These are phyloP conservation scores for Ceratotherium simum DNA, from an alignment of 2,113 vertebrate genomes.

Conservation along the genomic window DNA sequence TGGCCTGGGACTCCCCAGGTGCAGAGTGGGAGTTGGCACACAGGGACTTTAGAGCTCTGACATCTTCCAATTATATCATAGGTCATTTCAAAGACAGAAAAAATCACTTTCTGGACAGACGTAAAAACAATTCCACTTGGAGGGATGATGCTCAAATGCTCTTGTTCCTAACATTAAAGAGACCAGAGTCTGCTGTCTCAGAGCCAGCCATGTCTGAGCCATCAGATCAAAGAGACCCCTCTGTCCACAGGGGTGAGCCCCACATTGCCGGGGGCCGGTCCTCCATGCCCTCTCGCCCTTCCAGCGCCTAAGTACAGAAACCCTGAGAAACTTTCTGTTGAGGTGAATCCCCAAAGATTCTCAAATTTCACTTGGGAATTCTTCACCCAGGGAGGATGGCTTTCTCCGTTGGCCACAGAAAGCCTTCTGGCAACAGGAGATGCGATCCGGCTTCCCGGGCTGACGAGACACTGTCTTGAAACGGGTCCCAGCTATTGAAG, in stretches of 20 bases:
- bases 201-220: background rate
- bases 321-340: background rate
- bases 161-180: background rate
- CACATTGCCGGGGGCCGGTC: conserved; percentile 13
- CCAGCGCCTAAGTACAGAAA: accelerated
- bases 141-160: accelerated
- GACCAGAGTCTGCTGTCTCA: background rate
- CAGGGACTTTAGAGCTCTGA: accelerated
- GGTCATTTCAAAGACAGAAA: background rate
- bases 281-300: background rate
- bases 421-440: conserved; percentile 70
- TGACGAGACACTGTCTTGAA: conserved; percentile 78
- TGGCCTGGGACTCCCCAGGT: background rate
- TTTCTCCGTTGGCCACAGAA: conserved; percentile 62
- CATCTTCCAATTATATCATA: background rate
- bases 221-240: background rate
- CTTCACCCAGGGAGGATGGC: conserved; percentile 67
- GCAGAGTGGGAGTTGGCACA: accelerated
- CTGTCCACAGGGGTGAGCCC: background rate
- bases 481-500: conserved; percentile 76
- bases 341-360: background rate
- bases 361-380: conserved; percentile 64
- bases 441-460: conserved; percentile 56
- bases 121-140: background rate
- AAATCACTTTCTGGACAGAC: accelerated